These are phyloP conservation scores for Elysia crispata DNA, from an alignment of 2,888 invertebrate species.

Conservation along the genomic window DNA sequence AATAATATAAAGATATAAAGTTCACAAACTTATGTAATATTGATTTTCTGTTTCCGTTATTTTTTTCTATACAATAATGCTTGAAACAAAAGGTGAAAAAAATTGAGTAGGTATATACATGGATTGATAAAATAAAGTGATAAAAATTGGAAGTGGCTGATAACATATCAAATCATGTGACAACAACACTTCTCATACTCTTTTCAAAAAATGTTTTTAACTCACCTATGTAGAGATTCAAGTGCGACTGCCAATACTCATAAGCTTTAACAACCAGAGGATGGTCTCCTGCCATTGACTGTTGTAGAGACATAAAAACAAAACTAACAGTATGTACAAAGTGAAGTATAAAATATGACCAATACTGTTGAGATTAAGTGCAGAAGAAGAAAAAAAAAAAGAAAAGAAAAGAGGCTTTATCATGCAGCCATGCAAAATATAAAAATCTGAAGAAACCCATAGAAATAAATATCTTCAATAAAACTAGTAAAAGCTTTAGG, in stretches of 20 bases:
- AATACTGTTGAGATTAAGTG: neutral
- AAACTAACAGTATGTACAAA: neutral
- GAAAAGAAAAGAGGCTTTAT: neutral
- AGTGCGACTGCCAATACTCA: constrained; percentile 91
- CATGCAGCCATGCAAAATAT: neutral
- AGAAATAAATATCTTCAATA: too few species aligned
- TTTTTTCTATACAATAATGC: too few species aligned
- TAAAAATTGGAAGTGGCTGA: constrained; percentile 12
- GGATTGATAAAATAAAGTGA: constrained; percentile 15
- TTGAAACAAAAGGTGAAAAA: too few species aligned
- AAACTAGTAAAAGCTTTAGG: too few species aligned
- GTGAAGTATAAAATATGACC: neutral
- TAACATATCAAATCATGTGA: neutral
- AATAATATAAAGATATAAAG: too few species aligned
- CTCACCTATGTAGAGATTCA: constrained; percentile 89
- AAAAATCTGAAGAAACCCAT: neutral
- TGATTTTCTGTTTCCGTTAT: too few species aligned
- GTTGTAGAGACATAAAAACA: constrained; percentile 77
- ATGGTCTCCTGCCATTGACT: constrained; percentile 90
- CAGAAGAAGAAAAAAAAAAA: constrained; percentile 16
- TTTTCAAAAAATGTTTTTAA: neutral
- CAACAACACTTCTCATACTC: too few species aligned
- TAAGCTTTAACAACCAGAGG: constrained; percentile 89
- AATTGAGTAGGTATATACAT: too few species aligned
- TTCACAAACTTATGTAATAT: too few species aligned